Evolutionary conservation across 2,888 invertebrate genomes (phyloP).

Genomic region (Agrotis segetum): DNA sequence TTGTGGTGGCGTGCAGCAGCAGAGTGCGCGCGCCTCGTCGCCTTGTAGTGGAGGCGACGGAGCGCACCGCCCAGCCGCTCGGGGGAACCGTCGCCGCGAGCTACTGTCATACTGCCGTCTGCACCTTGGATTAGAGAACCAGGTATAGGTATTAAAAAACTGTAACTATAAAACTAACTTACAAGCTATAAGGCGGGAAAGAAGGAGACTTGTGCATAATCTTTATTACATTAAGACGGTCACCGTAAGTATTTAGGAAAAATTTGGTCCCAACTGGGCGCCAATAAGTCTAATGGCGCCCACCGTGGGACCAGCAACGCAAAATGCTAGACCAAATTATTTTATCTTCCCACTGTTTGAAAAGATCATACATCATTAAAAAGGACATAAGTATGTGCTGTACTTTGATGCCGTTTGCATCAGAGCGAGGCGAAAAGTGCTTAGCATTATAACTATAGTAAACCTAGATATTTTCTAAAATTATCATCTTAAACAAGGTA

Average conservation of each 20-base stretch:
- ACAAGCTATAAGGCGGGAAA: background rate
- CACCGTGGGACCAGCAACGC: background rate
- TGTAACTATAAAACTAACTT: background rate
- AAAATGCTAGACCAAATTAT: too few species aligned
- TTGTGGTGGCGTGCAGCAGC: conserved; percentile 81
- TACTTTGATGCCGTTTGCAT: background rate
- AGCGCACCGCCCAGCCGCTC: conserved; percentile 91
- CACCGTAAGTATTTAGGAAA: too few species aligned
- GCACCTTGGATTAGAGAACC: conserved; percentile 76
- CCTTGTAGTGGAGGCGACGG: conserved; percentile 92
- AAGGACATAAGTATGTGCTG: background rate
- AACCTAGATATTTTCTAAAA: background rate
- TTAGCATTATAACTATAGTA: too few species aligned
- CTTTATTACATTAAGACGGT: too few species aligned
- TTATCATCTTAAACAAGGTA: background rate
- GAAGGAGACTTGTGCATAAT: background rate
- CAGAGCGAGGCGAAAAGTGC: too few species aligned
- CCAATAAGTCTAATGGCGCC: conserved; percentile 12
- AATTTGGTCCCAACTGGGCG: background rate
- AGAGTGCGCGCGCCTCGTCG: conserved; percentile 90
- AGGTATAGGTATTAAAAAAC: background rate
- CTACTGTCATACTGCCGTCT: conserved; percentile 88
- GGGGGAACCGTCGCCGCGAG: conserved; percentile 85
- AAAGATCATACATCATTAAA: background rate
- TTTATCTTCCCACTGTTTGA: too few species aligned